Evolutionary conservation across 2,888 invertebrate genomes (phyloP).

Genomic region (Boloria euphrosyne): DNA sequence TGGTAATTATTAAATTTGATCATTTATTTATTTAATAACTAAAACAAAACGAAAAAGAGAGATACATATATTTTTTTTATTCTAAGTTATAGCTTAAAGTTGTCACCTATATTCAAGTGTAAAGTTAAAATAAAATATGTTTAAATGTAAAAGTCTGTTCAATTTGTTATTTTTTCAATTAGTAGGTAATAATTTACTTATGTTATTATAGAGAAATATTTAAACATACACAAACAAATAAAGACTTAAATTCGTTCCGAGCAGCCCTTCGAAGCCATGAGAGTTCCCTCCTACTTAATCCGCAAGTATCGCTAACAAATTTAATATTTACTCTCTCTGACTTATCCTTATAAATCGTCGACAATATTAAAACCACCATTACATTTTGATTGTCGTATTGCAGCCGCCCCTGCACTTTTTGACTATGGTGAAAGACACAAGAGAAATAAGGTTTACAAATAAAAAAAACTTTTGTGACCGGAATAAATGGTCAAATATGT

Average conservation of each 20-base stretch:
- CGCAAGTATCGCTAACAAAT: conserved; percentile 79
- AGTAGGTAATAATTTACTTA: not conserved
- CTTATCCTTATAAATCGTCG: conserved; percentile 82
- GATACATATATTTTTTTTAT: no score
- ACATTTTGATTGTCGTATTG: conserved; percentile 73
- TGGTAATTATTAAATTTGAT: no score
- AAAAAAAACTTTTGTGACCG: conserved; percentile 7
- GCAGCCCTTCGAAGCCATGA: conserved; percentile 37
- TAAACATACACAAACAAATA: conserved; percentile 1
- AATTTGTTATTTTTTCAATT: no score
- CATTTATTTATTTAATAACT: no score
- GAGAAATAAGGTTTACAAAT: not conserved
- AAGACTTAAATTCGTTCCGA: conserved; percentile 6
- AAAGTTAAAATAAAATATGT: no score
- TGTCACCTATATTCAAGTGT: no score
- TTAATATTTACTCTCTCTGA: conserved; percentile 79
- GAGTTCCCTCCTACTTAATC: conserved; percentile 74
- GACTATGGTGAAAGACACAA: conserved; percentile 48
- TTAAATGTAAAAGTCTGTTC: not conserved
- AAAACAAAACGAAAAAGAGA: no score
- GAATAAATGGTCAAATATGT: no score
- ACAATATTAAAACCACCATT: conserved; percentile 81
- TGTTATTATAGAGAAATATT: not conserved
- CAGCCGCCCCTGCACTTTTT: conserved; percentile 60
- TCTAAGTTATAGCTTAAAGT: no score